Conservation (phyloP, 2,113 vertebrate species). For the Misgurnus anguillicaudatus region DNA sequence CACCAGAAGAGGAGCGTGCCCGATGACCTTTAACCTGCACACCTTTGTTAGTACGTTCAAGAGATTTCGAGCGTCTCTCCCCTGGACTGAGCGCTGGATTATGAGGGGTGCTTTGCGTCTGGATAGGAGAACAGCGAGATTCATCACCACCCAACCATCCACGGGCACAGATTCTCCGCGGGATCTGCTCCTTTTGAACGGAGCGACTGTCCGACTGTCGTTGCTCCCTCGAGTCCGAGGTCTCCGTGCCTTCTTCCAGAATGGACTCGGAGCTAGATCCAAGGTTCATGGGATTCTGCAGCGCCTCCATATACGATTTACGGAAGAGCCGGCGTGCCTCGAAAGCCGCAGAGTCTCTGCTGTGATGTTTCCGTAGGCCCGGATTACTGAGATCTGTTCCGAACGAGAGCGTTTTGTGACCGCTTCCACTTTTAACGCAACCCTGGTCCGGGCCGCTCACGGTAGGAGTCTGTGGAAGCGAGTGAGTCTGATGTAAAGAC, state of each 20-base stretch:
- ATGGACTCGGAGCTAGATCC: conserved; percentile 81
- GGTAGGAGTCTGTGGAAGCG: conserved; percentile 1
- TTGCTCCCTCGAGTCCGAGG: conserved; percentile 54
- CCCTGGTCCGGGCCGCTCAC: conserved; percentile 44
- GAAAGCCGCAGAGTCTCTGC: conserved; percentile 70
- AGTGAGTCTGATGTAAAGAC: neutral
- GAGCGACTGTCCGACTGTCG: conserved; percentile 58
- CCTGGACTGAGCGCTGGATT: conserved; percentile 57
- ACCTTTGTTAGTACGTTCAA: conserved; percentile 74
- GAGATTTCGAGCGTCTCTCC: conserved; percentile 77
- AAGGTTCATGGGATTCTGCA: conserved; percentile 83
- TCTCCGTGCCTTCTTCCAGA: conserved; percentile 68
- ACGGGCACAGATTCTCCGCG: conserved; percentile 59
- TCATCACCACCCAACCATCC: conserved; percentile 64
- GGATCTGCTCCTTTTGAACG: conserved; percentile 61
- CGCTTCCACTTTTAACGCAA: conserved; percentile 41
- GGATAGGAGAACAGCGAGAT: conserved; percentile 63
- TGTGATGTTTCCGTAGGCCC: conserved; percentile 60
- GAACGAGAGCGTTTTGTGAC: conserved; percentile 69
- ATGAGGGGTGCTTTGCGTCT: conserved; percentile 61
- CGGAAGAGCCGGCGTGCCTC: conserved; percentile 79
- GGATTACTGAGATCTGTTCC: conserved; percentile 72
- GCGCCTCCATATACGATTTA: conserved; percentile 85
- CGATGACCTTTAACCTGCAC: conserved; percentile 70
- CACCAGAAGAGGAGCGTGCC: conserved; percentile 70